phyloP scores from a whole-genome alignment of 2,888 invertebrate genomes.

The Hydrotaea cyrtoneurina region DNA sequence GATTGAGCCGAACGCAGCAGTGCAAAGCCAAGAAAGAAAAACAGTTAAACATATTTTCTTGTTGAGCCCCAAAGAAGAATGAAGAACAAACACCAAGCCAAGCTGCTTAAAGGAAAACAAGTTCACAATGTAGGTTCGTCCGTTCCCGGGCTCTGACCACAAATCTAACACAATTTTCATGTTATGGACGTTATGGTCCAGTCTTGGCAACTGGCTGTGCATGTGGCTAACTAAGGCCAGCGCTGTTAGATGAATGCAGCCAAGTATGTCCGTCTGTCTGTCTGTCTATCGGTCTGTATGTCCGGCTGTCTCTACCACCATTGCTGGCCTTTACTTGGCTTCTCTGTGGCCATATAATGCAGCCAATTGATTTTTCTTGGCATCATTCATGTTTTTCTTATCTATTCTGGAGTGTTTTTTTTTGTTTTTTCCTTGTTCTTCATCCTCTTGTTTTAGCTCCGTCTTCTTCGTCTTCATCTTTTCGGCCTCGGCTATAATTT shows the following conservation, averaged over 20 bases:
- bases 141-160: not conserved
- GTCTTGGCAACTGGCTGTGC: not conserved
- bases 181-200: not conserved
- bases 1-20: not conserved
- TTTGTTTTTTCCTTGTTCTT: not conserved
- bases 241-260: not conserved
- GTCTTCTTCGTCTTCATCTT: not conserved
- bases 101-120: constrained; percentile 48
- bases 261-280: not conserved
- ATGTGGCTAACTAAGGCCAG: constrained; percentile 11
- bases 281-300: not conserved
- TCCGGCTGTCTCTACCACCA: not conserved
- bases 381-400: constrained; percentile 60
- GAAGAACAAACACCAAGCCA: not conserved
- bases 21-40: not conserved
- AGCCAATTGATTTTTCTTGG: constrained; percentile 36
- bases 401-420: constrained; percentile 42
- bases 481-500: constrained; percentile 51
- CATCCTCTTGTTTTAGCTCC: too few relatives aligned
- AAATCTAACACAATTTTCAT: constrained; percentile 27
- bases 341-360: not conserved
- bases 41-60: constrained; percentile 52
- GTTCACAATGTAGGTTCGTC: constrained; percentile 45
- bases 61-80: not conserved
- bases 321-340: not conserved